Evolutionary conservation across 2,888 invertebrate species (phyloP).

Genomic region (Alloscopus bannaensis): DNA sequence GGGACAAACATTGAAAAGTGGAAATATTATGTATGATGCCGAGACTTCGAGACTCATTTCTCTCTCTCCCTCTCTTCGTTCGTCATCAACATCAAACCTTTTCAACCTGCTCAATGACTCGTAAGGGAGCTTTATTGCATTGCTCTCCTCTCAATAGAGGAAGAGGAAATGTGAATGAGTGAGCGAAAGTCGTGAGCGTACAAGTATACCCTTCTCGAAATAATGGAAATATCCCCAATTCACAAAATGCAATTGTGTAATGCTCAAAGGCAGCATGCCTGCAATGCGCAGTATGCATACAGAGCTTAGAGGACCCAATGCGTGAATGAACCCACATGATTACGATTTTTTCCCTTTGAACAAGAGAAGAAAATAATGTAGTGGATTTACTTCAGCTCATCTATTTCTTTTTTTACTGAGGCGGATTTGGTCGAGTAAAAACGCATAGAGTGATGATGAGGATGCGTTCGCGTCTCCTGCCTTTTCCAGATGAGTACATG

Average conservation of each 20-base stretch:
- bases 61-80: neutral
- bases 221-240: constrained; percentile 22
- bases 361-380: constrained; percentile 52
- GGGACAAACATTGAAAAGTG: too few relatives aligned
- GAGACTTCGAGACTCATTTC: neutral
- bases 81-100: constrained; percentile 15
- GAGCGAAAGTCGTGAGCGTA: constrained; percentile 19
- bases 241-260: neutral
- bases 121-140: constrained; percentile 50
- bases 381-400: constrained; percentile 52
- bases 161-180: constrained; percentile 44
- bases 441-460: constrained; percentile 19
- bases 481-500: neutral
- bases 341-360: constrained; percentile 36
- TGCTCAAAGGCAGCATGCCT: neutral
- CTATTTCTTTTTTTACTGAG: constrained; percentile 38
- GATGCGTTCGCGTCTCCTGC: constrained; percentile 18
- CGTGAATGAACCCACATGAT: neutral
- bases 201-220: neutral
- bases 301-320: neutral
- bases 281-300: neutral
- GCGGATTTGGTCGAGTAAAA: constrained; percentile 49
- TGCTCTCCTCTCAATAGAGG: constrained; percentile 30
- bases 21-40: too few relatives aligned
- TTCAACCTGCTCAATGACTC: constrained; percentile 56